Percentiles rank a stretch among this genome's conserved stretches.
Conservation (phyloP, 2,888 invertebrate genomes). For the Phymatocera aterrima region DNA sequence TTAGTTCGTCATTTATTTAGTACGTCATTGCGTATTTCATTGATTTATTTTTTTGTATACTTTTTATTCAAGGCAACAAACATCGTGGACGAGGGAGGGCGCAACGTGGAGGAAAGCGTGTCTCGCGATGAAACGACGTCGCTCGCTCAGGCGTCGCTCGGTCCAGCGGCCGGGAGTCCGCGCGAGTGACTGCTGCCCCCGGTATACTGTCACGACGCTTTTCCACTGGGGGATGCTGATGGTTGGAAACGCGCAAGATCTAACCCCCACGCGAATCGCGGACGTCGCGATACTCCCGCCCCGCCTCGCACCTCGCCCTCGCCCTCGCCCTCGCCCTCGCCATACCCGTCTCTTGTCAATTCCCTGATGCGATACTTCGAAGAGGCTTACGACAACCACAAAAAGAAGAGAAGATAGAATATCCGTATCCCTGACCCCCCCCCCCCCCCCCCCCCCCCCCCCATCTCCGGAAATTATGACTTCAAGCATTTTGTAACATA, state of each 20-base stretch:
- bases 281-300: conserved; percentile 51
- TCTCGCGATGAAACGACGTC: conserved; percentile 4
- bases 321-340: conserved; percentile 44
- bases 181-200: conserved; percentile 72
- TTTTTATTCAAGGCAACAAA: background rate
- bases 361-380: too few species aligned
- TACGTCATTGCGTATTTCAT: background rate
- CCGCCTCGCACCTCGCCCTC: conserved; percentile 45
- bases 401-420: too few species aligned
- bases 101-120: conserved; percentile 17
- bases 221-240: conserved; percentile 69
- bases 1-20: background rate
- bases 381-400: too few species aligned
- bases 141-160: conserved; percentile 49
- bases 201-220: conserved; percentile 53
- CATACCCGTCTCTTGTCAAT: too few species aligned
- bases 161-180: conserved; percentile 68
- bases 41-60: background rate
- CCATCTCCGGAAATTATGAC: too few species aligned
- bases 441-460: too few species aligned
- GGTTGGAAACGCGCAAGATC: conserved; percentile 72
- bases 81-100: conserved; percentile 15
- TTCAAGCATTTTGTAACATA: too few species aligned
- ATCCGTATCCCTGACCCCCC: too few species aligned
- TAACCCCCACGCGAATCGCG: conserved; percentile 63